phyloP scores from a whole-genome alignment of 92 coral and sea anemone species.

The Zoanthus solanderi region DNA sequence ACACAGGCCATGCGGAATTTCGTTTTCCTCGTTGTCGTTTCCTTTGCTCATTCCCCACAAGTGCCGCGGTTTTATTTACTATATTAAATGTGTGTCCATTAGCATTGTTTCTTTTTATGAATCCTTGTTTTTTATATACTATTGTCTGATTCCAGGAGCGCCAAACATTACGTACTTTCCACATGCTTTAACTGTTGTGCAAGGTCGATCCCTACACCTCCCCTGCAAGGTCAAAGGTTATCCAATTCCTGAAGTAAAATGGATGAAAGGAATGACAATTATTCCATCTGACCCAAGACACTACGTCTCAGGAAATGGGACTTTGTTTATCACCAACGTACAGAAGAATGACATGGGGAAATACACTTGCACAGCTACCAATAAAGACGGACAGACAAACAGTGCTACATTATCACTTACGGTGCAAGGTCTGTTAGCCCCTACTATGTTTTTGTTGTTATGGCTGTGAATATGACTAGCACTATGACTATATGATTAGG shows the following conservation, averaged over 20 bases:
- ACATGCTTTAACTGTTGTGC: slow-evolving; percentile 59
- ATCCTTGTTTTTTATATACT: too few relatives aligned
- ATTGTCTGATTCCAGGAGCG: slow-evolving; percentile 59
- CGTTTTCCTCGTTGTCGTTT: too few relatives aligned
- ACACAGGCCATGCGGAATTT: too few relatives aligned
- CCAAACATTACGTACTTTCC: slow-evolving; percentile 75
- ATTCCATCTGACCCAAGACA: slow-evolving; percentile 75
- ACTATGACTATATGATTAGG: background rate
- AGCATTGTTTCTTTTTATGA: too few relatives aligned
- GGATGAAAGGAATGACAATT: slow-evolving; percentile 67
- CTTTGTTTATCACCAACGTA: slow-evolving; percentile 59
- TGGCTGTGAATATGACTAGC: background rate
- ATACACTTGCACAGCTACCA: slow-evolving; percentile 74
- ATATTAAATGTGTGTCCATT: too few relatives aligned
- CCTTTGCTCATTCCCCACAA: too few relatives aligned
- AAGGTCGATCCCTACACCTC: slow-evolving; percentile 77
- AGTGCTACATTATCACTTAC: slow-evolving; percentile 39
- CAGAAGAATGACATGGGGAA: slow-evolving; percentile 67
- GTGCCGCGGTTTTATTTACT: too few relatives aligned
- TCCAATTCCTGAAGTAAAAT: slow-evolving; percentile 75
- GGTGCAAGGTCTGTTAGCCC: slow-evolving; percentile 51
- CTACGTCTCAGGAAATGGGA: slow-evolving; percentile 59
- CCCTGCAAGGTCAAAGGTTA: slow-evolving; percentile 93
- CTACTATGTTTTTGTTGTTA: background rate
- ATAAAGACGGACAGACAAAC: slow-evolving; percentile 53